These are phyloP conservation scores for Siphamia tubifer DNA, from an alignment of 2,113 vertebrate genomes.

Conservation along the genomic window DNA sequence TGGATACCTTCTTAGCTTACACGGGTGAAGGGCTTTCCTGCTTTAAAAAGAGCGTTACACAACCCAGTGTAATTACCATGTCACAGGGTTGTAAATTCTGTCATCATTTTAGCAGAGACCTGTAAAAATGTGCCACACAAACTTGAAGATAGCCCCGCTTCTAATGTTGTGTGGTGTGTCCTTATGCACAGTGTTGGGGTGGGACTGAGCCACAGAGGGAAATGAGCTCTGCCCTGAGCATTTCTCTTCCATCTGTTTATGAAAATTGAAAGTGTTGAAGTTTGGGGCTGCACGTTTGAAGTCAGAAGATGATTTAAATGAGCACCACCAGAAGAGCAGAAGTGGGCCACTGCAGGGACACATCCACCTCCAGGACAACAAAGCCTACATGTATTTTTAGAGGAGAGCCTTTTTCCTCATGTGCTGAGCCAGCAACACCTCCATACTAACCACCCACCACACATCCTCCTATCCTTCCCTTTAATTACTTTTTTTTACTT, in stretches of 20 bases:
- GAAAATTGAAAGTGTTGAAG: not conserved
- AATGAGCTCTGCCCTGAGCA: not conserved
- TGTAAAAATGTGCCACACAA: conserved; percentile 8
- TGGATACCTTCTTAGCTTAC: conserved; percentile 64
- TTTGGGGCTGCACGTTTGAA: not conserved
- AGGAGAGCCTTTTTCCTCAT: conserved; percentile 28
- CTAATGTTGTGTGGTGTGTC: not conserved
- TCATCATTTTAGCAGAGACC: conserved; percentile 45
- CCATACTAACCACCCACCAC: conserved; percentile 16
- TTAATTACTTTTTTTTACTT: not conserved
- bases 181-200: not conserved
- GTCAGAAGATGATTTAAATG: not conserved
- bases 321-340: not conserved
- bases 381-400: conserved; percentile 54
- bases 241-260: not conserved
- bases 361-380: conserved; percentile 9
- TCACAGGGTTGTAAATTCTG: conserved; percentile 58
- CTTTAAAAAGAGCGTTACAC: conserved; percentile 55
- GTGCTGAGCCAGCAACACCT: conserved; percentile 44
- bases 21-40: conserved; percentile 46
- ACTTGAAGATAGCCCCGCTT: not conserved
- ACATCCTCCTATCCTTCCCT: not conserved
- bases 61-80: conserved; percentile 57
- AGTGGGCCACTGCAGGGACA: not conserved
- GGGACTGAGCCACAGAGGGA: not conserved